phyloP scores from a whole-genome alignment of 2,888 invertebrate genomes.

The Hydraecia micacea region DNA sequence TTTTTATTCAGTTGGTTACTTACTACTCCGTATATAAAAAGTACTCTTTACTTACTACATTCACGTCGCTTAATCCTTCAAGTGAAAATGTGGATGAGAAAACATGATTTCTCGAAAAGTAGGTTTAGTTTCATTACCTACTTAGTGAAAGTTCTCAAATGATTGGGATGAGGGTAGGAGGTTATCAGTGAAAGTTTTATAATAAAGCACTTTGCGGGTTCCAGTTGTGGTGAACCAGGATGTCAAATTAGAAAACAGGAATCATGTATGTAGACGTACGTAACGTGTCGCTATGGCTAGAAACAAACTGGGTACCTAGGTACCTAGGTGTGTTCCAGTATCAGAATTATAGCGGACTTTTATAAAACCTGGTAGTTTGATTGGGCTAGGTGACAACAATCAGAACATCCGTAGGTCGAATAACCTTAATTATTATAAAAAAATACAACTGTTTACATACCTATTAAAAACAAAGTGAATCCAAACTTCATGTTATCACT shows the following conservation, averaged over 20 bases:
- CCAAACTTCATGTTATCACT: slow-evolving; percentile 64
- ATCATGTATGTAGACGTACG: background rate
- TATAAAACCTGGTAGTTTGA: background rate
- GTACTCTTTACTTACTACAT: no score
- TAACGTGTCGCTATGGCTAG: background rate
- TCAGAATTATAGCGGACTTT: no score
- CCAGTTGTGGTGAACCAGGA: background rate
- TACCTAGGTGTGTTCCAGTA: background rate
- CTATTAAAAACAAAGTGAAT: slow-evolving; percentile 63
- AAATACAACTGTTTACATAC: slow-evolving; percentile 57
- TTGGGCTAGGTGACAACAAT: background rate
- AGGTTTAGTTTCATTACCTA: background rate
- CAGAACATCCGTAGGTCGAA: background rate
- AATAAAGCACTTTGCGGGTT: background rate
- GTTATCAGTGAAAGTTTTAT: background rate
- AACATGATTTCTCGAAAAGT: background rate
- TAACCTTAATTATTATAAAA: background rate
- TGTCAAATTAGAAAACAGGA: background rate
- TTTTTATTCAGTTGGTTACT: background rate
- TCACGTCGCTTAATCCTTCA: background rate
- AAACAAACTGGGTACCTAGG: background rate
- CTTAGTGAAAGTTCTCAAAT: background rate
- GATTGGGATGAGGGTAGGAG: background rate
- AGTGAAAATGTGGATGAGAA: background rate
- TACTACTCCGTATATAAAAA: no score